Evolutionary conservation across 2,888 invertebrate species (phyloP).

Genomic region (Silvanus unidentatus): DNA sequence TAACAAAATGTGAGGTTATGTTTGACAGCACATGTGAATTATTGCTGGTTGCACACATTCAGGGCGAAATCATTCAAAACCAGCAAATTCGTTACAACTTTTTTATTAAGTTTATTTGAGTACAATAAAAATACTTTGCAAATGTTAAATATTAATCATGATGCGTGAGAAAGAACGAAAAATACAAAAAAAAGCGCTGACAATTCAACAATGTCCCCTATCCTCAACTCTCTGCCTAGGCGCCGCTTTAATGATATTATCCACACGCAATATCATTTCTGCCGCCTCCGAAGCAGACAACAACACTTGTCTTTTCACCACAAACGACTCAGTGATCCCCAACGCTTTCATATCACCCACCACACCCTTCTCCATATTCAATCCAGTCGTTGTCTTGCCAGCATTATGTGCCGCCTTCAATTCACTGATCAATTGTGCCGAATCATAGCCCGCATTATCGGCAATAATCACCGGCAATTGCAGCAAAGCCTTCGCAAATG

Average conservation of each 20-base stretch:
- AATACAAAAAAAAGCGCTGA: conserved; percentile 13
- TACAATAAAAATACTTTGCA: conserved; percentile 11
- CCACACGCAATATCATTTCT: conserved; percentile 97
- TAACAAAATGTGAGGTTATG: too few species aligned
- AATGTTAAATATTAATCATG: too few species aligned
- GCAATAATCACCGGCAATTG: conserved; percentile 93
- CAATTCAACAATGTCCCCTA: conserved; percentile 67
- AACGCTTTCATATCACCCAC: conserved; percentile 85
- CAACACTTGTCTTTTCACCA: conserved; percentile 93
- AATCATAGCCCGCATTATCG: conserved; percentile 98
- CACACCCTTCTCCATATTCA: conserved; percentile 86
- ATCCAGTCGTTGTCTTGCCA: conserved; percentile 69
- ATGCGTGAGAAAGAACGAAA: conserved; percentile 10
- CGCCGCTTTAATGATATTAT: conserved; percentile 91
- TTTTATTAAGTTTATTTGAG: conserved; percentile 15
- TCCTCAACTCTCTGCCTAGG: conserved; percentile 84
- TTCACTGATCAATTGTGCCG: conserved; percentile 88
- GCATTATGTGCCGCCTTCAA: conserved; percentile 81
- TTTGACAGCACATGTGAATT: too few species aligned
- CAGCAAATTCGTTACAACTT: too few species aligned
- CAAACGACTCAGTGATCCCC: conserved; percentile 95
- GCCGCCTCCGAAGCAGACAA: conserved; percentile 94
- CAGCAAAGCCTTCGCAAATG: conserved; percentile 84
- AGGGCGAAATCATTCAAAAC: too few species aligned
- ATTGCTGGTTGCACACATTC: too few species aligned